Base-by-base conservation (phyloP, 2,888 invertebrate species). In the Noctuana brunneofusca region DNA sequence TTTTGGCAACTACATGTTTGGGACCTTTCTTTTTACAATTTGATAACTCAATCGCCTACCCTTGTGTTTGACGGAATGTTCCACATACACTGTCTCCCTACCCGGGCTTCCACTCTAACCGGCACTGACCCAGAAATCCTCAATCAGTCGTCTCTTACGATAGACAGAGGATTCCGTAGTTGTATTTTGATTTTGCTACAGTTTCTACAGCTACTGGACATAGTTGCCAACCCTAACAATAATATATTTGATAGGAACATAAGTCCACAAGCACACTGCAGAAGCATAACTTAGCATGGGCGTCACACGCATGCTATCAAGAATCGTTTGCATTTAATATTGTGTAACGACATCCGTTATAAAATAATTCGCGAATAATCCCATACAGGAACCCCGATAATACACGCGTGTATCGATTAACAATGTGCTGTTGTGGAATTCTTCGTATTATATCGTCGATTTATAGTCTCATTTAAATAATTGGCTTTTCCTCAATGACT, bases 341-440 rank as follows among this genome's bases (percentile, higher is more conserved):
- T 58, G 58, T 56, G 64, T 57, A 35, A 66, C 70, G 69, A 74
- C 76, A 73, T 77, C 77, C 78, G 75, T 69, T 74, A 70, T 66
- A 70, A 62, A 68, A 74, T 78, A 71, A 77, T 79, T 81, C 78
- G 83, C 80, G 75, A 79, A 79, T 80, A 71, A 64, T 67, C 58
- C 46, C 62, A 27, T 41, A 57, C 67, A 60, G 65, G 60, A 64
- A 62, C 62, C 30, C 48, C 63, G 59, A 16, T 57, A 56, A 57
- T 63, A 52, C 43, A 58, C 54, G 60, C 56, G 48, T 58, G 52
- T 24, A 32, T 48, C 38, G 67, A 64, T 54, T 67, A 20, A 46
- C 43, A 58, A 67, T 67, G 65, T 65, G 65, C 49, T 38, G 35
- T 53, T 43, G 41, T 55, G 35, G 20, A 46, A 53, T 59, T 53